Conservation (phyloP, 2,888 invertebrate species). For the Laspeyria flexula region DNA sequence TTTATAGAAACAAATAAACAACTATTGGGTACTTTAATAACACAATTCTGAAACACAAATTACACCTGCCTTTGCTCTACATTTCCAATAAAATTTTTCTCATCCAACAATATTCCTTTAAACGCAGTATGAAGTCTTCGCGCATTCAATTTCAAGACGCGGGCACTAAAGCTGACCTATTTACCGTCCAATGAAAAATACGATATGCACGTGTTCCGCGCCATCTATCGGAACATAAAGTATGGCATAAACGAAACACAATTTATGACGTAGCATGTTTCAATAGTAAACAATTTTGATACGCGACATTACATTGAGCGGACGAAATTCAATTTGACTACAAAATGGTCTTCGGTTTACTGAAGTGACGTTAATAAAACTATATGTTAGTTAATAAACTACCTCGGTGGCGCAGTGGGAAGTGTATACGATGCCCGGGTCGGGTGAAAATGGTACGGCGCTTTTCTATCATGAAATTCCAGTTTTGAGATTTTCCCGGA, state of each 20-base stretch:
- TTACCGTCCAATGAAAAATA: slow-evolving; percentile 30
- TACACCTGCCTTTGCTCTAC: no score
- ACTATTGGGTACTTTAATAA: no score
- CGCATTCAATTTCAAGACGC: not conserved
- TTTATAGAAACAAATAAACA: no score
- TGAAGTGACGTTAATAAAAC: not conserved
- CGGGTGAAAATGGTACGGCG: no score
- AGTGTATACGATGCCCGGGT: no score
- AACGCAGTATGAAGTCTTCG: slow-evolving; percentile 4
- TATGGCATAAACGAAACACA: slow-evolving; percentile 23
- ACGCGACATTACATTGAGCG: not conserved
- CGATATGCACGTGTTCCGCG: slow-evolving; percentile 18
- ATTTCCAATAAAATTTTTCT: no score
- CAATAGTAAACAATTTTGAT: not conserved
- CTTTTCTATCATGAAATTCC: no score
- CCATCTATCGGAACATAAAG: slow-evolving; percentile 3
- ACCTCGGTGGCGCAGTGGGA: no score
- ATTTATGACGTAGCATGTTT: slow-evolving; percentile 16
- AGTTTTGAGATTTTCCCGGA: no score
- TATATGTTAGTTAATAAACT: no score
- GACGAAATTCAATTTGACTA: not conserved
- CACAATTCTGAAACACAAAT: no score
- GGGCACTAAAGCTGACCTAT: slow-evolving; percentile 28
- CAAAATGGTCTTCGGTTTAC: not conserved
- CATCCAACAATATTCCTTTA: no score